Conservation (phyloP, 1,140 invertebrate genomes). For the Drosophila rufa region DNA sequence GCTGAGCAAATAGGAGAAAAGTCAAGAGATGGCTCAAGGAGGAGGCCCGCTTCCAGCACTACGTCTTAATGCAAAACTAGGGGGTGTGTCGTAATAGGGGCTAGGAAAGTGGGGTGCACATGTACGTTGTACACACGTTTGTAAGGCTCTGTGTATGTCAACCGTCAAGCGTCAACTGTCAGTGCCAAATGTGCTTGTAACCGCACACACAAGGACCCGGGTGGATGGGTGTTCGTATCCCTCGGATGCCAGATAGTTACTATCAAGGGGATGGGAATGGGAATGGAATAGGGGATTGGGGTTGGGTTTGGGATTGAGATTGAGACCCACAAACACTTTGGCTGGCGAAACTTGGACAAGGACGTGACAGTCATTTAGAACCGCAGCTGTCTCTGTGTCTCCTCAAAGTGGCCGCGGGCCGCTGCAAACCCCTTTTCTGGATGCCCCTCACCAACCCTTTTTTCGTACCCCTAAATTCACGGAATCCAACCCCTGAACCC, state of each 20-base stretch:
- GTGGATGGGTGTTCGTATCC: constrained; percentile 22
- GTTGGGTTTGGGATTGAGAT: constrained; percentile 24
- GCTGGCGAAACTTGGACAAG: constrained; percentile 72
- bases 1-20: constrained; percentile 53
- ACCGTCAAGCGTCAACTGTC: constrained; percentile 82
- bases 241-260: constrained; percentile 25
- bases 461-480: constrained; percentile 5
- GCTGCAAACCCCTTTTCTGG: constrained; percentile 18
- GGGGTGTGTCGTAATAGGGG: neutral
- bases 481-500: constrained; percentile 6
- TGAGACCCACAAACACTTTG: constrained; percentile 50
- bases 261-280: neutral
- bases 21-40: constrained; percentile 35
- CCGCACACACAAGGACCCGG: constrained; percentile 62
- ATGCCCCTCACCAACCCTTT: constrained; percentile 2
- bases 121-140: constrained; percentile 13
- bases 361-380: constrained; percentile 83
- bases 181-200: constrained; percentile 84
- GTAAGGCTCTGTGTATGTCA: constrained; percentile 70
- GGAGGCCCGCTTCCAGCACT: constrained; percentile 28
- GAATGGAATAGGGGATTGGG: neutral
- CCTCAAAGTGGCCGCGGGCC: constrained; percentile 69
- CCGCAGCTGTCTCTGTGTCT: constrained; percentile 63
- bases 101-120: neutral
- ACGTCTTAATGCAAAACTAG: constrained; percentile 52